Evolutionary conservation across 2,797 vertebrate genomes (phyloP).

Genomic region (Phalloptychus januarius): DNA sequence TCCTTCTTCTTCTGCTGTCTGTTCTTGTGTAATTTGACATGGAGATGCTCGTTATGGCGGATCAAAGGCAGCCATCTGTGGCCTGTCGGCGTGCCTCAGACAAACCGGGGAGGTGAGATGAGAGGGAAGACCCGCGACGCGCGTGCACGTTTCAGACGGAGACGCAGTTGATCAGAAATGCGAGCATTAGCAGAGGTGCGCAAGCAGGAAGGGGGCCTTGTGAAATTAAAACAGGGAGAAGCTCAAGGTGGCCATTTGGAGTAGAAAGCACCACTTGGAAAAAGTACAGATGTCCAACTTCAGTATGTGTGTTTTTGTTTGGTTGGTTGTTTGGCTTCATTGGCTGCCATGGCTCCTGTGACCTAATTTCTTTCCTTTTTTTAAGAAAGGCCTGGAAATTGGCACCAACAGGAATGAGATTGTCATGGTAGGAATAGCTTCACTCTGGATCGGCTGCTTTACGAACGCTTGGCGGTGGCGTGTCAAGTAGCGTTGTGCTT

Average conservation of each 20-base stretch:
- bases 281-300: background rate
- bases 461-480: background rate
- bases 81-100: slow-evolving; percentile 66
- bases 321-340: background rate
- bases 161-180: slow-evolving; percentile 36
- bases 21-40: slow-evolving; percentile 79
- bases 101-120: slow-evolving; percentile 57
- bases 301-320: background rate
- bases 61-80: slow-evolving; percentile 77
- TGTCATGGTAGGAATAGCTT: background rate
- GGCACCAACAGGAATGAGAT: background rate
- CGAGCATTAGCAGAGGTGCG: slow-evolving; percentile 21
- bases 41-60: slow-evolving; percentile 81
- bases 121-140: slow-evolving; percentile 44
- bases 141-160: slow-evolving; percentile 41
- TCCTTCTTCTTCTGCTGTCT: slow-evolving; percentile 55
- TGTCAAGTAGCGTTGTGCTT: background rate
- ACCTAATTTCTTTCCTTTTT: background rate
- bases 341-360: background rate
- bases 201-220: slow-evolving; percentile 40
- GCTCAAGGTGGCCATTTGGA: background rate
- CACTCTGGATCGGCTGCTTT: background rate
- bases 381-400: background rate
- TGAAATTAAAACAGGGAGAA: slow-evolving; percentile 7
- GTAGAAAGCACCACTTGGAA: background rate